Conservation (phyloP, 2,888 invertebrate species). For the Pollenia angustigena region DNA sequence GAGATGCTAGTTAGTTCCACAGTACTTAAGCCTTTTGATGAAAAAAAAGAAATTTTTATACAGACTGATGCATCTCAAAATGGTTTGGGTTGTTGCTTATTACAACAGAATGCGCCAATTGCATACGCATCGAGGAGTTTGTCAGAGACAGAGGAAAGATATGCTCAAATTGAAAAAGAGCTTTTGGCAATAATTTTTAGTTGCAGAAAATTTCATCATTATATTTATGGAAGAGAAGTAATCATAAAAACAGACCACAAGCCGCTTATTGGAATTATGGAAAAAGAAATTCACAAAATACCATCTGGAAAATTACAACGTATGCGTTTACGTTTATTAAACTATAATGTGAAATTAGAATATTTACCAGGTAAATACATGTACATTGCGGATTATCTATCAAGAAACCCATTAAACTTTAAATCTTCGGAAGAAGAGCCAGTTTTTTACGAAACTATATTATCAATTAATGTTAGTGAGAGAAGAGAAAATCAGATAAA, state of each 20-base stretch:
- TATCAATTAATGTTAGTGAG: slow-evolving; percentile 43
- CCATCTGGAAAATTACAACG: slow-evolving; percentile 47
- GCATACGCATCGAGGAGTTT: not conserved
- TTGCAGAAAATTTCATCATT: slow-evolving; percentile 52
- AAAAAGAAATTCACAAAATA: slow-evolving; percentile 41
- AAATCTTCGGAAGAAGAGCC: slow-evolving; percentile 42
- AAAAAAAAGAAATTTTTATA: slow-evolving; percentile 33
- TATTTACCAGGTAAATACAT: too few species aligned
- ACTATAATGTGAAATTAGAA: too few species aligned
- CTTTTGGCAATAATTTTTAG: slow-evolving; percentile 72
- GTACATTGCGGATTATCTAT: slow-evolving; percentile 60
- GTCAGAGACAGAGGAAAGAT: too few species aligned
- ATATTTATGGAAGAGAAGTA: slow-evolving; percentile 55
- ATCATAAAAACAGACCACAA: slow-evolving; percentile 62
- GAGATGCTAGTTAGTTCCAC: slow-evolving; percentile 1
- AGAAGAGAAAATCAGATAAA: slow-evolving; percentile 48
- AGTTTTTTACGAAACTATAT: slow-evolving; percentile 56
- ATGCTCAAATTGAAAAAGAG: too few species aligned
- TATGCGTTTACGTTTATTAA: too few species aligned
- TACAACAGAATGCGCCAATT: slow-evolving; percentile 71
- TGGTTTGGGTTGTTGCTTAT: slow-evolving; percentile 71
- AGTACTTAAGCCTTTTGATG: slow-evolving; percentile 24
- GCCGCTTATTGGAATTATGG: slow-evolving; percentile 56
- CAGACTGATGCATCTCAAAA: slow-evolving; percentile 64
- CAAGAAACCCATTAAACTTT: slow-evolving; percentile 53